phyloP scores from a whole-genome alignment of 2,888 invertebrate species.

The Autographa pulchrina region DNA sequence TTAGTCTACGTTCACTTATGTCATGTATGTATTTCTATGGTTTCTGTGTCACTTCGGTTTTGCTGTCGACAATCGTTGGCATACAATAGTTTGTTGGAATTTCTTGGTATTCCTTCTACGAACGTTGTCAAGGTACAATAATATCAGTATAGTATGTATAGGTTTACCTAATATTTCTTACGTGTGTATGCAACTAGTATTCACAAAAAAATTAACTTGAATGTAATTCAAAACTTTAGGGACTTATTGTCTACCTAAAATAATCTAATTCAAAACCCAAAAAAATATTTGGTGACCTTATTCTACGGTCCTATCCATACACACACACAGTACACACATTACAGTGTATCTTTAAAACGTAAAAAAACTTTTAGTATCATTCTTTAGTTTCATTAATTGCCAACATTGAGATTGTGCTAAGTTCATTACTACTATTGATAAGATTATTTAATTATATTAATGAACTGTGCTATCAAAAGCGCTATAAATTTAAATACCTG shows the following conservation, averaged over 20 bases:
- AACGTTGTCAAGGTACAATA: background rate
- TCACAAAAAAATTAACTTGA: no score
- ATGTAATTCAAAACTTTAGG: no score
- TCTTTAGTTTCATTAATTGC: background rate
- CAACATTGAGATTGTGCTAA: background rate
- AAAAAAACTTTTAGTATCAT: no score
- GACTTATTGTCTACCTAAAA: no score
- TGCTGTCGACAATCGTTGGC: constrained; percentile 11
- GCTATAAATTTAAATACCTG: constrained; percentile 3
- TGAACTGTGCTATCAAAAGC: background rate
- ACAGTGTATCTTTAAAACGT: no score
- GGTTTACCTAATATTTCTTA: no score
- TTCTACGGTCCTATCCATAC: no score
- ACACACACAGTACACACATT: no score
- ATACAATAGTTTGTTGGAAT: constrained; percentile 13
- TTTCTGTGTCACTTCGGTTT: constrained; percentile 25
- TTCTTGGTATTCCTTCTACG: background rate
- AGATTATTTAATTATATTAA: constrained; percentile 1
- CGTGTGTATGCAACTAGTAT: no score
- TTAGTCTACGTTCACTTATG: constrained; percentile 33
- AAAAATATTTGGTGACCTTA: no score
- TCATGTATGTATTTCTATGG: constrained; percentile 30
- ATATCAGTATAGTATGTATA: no score
- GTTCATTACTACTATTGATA: background rate
- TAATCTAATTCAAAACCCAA: no score